A percentile compares a stretch with the other conserved stretches of the same genome.
Evolutionary conservation across 2,113 vertebrate species (phyloP).

Genomic region (Brachyhypopomus occidentalis): DNA sequence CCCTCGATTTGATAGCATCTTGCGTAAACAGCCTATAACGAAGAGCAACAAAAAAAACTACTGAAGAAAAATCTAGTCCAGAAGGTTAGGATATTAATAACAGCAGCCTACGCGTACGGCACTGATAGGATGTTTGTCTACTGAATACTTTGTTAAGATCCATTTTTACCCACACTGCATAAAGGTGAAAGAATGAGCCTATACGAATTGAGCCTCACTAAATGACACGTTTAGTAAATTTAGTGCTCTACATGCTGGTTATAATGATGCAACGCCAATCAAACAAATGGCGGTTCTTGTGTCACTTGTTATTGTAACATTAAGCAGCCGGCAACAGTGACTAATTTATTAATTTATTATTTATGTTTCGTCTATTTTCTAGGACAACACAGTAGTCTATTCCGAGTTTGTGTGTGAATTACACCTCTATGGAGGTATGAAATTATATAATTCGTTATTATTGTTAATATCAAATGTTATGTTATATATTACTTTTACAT

Average conservation of each 20-base stretch:
- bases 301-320: not conserved
- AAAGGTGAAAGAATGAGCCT: slow-evolving; percentile 18
- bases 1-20: slow-evolving; percentile 49
- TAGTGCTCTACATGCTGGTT: not conserved
- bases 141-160: slow-evolving; percentile 32
- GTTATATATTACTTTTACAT: too few relatives aligned
- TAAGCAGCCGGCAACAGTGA: too few relatives aligned
- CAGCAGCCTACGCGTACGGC: slow-evolving; percentile 9
- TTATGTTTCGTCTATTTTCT: too few relatives aligned
- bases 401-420: too few relatives aligned
- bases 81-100: slow-evolving; percentile 43
- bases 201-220: not conserved
- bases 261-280: not conserved
- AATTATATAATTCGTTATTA: too few relatives aligned
- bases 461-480: too few relatives aligned
- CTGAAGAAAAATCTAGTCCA: slow-evolving; percentile 10
- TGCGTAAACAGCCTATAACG: slow-evolving; percentile 42
- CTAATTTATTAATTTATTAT: too few relatives aligned
- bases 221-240: slow-evolving; percentile 14
- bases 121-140: slow-evolving; percentile 42
- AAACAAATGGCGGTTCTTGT: not conserved
- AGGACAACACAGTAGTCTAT: too few relatives aligned
- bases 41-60: slow-evolving; percentile 14
- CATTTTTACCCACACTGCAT: slow-evolving; percentile 35
- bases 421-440: too few relatives aligned